Evolutionary conservation across 2,113 vertebrate species (phyloP).

Genomic region (Prionailurus viverrinus): DNA sequence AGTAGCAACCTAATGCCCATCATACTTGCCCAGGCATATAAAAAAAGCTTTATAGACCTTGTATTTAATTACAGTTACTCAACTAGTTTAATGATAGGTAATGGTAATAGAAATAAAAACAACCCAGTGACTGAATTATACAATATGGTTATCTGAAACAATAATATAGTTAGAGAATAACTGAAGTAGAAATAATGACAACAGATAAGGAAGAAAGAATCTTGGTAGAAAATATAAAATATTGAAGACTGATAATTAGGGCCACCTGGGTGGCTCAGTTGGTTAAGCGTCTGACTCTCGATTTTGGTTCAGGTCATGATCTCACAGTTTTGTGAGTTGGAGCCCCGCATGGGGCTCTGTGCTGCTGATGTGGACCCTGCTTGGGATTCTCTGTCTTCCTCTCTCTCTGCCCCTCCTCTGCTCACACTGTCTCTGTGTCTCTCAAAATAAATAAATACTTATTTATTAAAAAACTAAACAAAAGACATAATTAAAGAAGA

Average conservation of each 20-base stretch:
- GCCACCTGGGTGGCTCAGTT: too few relatives aligned
- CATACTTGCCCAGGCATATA: not conserved
- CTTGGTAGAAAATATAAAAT: conserved; percentile 44
- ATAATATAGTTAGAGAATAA: not conserved
- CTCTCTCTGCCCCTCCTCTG: too few relatives aligned
- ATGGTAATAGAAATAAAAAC: conserved; percentile 7
- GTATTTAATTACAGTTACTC: not conserved
- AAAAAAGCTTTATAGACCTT: not conserved
- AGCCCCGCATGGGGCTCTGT: too few relatives aligned
- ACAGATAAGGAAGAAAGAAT: conserved; percentile 5
- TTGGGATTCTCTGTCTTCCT: too few relatives aligned
- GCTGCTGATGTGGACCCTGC: too few relatives aligned
- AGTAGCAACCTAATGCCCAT: not conserved
- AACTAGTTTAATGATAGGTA: not conserved
- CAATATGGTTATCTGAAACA: not conserved
- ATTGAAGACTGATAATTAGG: not conserved
- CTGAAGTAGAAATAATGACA: conserved; percentile 23
- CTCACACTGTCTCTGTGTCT: too few relatives aligned
- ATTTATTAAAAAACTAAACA: too few relatives aligned
- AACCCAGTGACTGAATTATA: not conserved
- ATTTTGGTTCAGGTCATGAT: too few relatives aligned
- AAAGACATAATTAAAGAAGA: not conserved
- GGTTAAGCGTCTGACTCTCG: too few relatives aligned
- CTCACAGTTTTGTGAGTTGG: too few relatives aligned
- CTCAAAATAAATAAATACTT: too few relatives aligned